Evolutionary conservation across 1,140 invertebrate species (phyloP), one percentile per base, ranked within the genome.

Genomic region (Popillia japonica): DNA sequence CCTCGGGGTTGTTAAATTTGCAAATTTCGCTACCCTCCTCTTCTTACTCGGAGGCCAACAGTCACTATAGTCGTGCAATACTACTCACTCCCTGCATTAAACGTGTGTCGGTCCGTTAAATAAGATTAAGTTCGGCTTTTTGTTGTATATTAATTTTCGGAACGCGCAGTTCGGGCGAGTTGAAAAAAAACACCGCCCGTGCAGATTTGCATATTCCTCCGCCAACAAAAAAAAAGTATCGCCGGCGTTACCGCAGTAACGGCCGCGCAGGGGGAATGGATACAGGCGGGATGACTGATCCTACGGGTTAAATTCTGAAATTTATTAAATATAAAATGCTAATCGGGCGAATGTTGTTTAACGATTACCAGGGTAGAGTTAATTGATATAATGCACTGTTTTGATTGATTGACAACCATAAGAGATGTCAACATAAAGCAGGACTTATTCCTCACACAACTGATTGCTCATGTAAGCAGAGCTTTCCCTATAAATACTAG

Each of bases 111-210:
- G 48, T 17, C 48, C 48, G 48, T 55, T 55, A 55, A 55, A 55
- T 55, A 55, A 55, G 48, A 55, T 55, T 55, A 55, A 55, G 48
- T 55, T 55, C 48, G 48, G 48, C 48, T 55, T 55, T 55, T 55
- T 55, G 48, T 55, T 55, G 48, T 55, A 55, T 55, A 55, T 55
- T 55, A 55, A 55, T 55, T 55, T 55, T n/a, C 48, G 48, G 48
- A 2, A n/a, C 48, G 10, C 11, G 48, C 6, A 17, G 48, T 17
- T n/a, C 48, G 14, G 17, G 17, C n/a, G 17, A 55, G 17, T 17
- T 55, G 48, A 14, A 17, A 55, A 55, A 55, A 34, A 34, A 34
- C 27, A 34, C 27, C 27, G 27, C 27, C 4, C 27, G 27, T 34
- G 27, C 48, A 55, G 48, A 55, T 55, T 55, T 55, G 14, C 48